Evolutionary conservation across 2,113 vertebrate genomes (phyloP).

Genomic region (Grus americana): DNA sequence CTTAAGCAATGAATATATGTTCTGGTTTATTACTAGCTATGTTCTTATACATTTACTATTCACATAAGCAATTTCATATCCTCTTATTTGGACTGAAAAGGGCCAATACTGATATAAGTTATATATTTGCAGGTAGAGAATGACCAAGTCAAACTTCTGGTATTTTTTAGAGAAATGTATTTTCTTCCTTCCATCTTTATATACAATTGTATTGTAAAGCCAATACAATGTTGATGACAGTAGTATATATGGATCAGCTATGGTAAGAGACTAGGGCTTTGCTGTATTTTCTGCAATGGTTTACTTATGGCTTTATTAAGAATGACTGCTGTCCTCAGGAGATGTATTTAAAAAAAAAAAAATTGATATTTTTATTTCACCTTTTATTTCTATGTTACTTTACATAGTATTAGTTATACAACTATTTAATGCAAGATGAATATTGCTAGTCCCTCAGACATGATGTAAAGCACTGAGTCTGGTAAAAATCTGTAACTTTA

Average conservation of each 20-base stretch:
- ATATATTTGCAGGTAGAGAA: neutral
- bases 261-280: neutral
- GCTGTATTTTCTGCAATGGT: neutral
- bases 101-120: neutral
- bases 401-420: neutral
- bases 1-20: neutral
- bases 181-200: neutral
- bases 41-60: neutral
- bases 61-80: neutral
- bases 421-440: neutral
- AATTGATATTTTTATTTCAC: neutral
- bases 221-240: neutral
- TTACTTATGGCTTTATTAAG: neutral
- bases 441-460: neutral
- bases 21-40: neutral
- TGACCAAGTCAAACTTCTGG: neutral
- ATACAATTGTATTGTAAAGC: neutral
- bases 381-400: neutral
- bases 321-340: neutral
- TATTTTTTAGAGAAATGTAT: neutral
- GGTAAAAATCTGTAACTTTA: neutral
- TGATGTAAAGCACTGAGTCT: neutral
- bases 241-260: neutral
- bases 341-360: neutral
- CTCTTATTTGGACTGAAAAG: neutral